phyloP scores from a whole-genome alignment of 2,113 vertebrate species.

The Cephalopholis sonnerati region DNA sequence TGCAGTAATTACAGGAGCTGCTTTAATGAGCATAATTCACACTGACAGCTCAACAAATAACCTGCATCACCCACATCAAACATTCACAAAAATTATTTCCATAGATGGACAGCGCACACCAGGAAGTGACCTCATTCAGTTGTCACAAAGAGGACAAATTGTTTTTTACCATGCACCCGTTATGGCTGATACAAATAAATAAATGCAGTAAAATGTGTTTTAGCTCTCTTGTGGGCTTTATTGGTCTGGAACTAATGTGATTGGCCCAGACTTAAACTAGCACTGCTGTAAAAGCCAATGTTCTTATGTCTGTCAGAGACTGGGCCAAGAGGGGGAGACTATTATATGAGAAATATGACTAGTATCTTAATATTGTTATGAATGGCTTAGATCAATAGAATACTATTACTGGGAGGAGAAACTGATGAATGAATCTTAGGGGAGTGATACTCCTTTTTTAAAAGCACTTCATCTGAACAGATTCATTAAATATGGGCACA shows the following conservation, averaged over 20 bases:
- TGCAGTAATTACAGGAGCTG: constrained; percentile 59
- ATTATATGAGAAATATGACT: constrained; percentile 9
- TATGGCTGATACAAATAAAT: constrained; percentile 20
- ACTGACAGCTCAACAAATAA: constrained; percentile 54
- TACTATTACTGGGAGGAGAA: constrained; percentile 13
- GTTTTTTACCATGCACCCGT: neutral
- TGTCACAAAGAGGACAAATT: neutral
- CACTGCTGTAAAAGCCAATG: constrained; percentile 28
- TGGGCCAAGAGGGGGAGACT: constrained; percentile 3
- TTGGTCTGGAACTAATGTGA: constrained; percentile 55
- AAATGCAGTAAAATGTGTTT: constrained; percentile 38
- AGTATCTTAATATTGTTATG: neutral
- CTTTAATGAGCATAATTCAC: constrained; percentile 51
- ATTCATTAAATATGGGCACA: neutral
- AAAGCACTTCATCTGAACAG: neutral
- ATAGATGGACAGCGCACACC: constrained; percentile 3
- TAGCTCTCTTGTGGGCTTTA: constrained; percentile 38
- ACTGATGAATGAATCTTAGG: neutral
- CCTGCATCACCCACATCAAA: neutral
- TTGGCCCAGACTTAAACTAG: constrained; percentile 35
- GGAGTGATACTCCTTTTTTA: neutral
- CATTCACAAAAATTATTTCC: neutral
- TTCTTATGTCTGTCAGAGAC: constrained; percentile 30
- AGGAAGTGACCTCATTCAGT: constrained; percentile 20
- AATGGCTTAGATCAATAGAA: constrained; percentile 17